These are phyloP conservation scores for Sebastes minor DNA, from an alignment of 2,797 vertebrate genomes.

Conservation along the genomic window DNA sequence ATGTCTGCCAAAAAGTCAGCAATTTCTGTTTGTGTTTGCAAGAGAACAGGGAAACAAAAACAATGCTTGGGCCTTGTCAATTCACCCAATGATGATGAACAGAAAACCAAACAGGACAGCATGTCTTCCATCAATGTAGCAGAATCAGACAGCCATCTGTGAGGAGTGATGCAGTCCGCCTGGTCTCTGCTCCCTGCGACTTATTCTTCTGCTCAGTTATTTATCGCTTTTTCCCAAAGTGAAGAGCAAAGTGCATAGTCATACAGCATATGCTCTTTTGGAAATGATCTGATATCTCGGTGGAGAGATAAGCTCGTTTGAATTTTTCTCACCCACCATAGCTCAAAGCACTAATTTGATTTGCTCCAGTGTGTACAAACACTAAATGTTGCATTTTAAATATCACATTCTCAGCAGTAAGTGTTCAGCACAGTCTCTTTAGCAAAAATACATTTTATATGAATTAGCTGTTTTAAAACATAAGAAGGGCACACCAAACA, in stretches of 20 bases:
- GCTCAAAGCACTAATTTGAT: conserved; percentile 5
- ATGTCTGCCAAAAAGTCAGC: conserved; percentile 28
- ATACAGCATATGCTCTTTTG: conserved; percentile 29
- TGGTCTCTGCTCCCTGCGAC: conserved; percentile 3
- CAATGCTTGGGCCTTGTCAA: conserved; percentile 36
- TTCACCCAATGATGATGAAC: conserved; percentile 58
- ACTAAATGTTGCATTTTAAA: background rate
- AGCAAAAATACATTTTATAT: background rate
- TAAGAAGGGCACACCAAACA: background rate
- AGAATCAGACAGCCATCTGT: conserved; percentile 55
- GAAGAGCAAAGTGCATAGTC: conserved; percentile 24
- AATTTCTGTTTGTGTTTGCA: conserved; percentile 28
- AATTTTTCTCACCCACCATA: conserved; percentile 2
- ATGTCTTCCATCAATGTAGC: conserved; percentile 45
- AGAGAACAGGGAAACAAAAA: conserved; percentile 28
- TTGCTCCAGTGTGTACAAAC: background rate
- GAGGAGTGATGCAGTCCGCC: conserved; percentile 36
- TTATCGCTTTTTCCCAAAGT: conserved; percentile 2
- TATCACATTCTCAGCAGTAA: background rate
- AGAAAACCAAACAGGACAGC: conserved; percentile 43
- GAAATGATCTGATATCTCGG: background rate
- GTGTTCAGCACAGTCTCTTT: background rate
- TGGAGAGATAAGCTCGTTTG: conserved; percentile 4
- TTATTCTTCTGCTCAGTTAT: conserved; percentile 23
- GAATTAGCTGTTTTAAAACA: background rate